A percentile compares a stretch with the other conserved stretches of the same genome.
Conservation (phyloP, 2,888 invertebrate genomes). For the Cactoblastis cactorum region DNA sequence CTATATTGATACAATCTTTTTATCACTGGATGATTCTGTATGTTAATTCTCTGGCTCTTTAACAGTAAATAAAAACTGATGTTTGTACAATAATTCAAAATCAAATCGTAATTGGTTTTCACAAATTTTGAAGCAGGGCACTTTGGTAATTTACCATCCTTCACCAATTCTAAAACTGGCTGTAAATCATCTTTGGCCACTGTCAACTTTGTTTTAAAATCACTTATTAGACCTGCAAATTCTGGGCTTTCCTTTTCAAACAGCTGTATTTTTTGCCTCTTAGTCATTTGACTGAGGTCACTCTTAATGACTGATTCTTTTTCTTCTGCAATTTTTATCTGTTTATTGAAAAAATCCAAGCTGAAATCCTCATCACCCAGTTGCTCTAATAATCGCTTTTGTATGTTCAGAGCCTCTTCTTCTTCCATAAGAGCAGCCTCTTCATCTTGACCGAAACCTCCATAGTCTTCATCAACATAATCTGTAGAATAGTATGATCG, state of each 20-base stretch:
- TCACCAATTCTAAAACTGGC: constrained; percentile 83
- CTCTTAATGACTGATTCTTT: constrained; percentile 83
- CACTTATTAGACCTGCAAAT: constrained; percentile 86
- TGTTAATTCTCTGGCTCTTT: constrained; percentile 85
- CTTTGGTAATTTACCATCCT: constrained; percentile 80
- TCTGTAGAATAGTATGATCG: constrained; percentile 91
- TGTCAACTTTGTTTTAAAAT: constrained; percentile 85
- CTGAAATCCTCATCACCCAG: constrained; percentile 88
- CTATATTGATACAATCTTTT: constrained; percentile 90
- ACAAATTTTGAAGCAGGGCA: constrained; percentile 85
- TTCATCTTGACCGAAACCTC: constrained; percentile 83
- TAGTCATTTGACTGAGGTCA: constrained; percentile 87
- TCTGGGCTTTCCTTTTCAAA: constrained; percentile 94
- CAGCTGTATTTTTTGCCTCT: constrained; percentile 86
- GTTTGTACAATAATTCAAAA: constrained; percentile 91
- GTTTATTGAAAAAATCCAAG: constrained; percentile 77
- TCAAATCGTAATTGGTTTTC: constrained; percentile 82
- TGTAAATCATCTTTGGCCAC: constrained; percentile 83
- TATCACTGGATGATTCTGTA: constrained; percentile 93
- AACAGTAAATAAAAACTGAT: constrained; percentile 91
- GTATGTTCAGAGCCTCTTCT: constrained; percentile 89
- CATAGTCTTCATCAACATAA: constrained; percentile 92
- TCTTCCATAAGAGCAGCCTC: constrained; percentile 88
- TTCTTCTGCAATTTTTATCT: constrained; percentile 53
- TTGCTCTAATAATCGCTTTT: constrained; percentile 86